Evolutionary conservation across 2,888 invertebrate genomes (phyloP), one percentile per base, ranked within the genome.

Genomic region (Syrphus vitripennis): DNA sequence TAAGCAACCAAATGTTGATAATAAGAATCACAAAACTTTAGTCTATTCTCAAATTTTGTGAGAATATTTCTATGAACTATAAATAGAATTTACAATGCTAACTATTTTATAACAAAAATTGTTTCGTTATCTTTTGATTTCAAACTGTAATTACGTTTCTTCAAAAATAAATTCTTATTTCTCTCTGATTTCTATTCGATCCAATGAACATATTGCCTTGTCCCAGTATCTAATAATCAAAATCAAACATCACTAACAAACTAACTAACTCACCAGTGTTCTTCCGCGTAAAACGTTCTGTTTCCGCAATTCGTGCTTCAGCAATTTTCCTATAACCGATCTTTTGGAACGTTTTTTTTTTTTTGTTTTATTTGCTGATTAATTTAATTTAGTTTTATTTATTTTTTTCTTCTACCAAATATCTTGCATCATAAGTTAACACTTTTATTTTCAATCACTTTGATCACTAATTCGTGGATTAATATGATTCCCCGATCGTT

Each of bases 401-500:
- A 55, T 34, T 61, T n/a, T 57, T 19, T 37, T 31, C 19, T n/a
- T 55, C 10, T 63, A 14, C 12, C 31, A 53, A 40, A 45, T 29
- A 72, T 45, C 19, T 67, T 53, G 42, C 59, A 69, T 81, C 42
- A 50, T 65, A 26, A 50, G 24, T 71, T 48, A 72, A 42, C 81
- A 84, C 84, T 84, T 81, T 84, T 84, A 61, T 77, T 84, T 84
- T 84, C 84, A 69, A 81, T 71, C 80, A 76, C 83, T 65, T 69
- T 61, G 55, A 74, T 57, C 67, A 48, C 29, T 37, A 67, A 55
- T 45, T 53, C 19, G 16, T 57, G 48, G 31, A 57, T 59, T 77
- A 19, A 63, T 63, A 26, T 59, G 19, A 65, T 34, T 67, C 67
- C 21, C 24, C 69, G 78, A 72, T 63, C 61, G 21, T 59, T 34